These are phyloP conservation scores for Paradoxurus hermaphroditus DNA, from an alignment of 2,113 vertebrate species.

Conservation along the genomic window DNA sequence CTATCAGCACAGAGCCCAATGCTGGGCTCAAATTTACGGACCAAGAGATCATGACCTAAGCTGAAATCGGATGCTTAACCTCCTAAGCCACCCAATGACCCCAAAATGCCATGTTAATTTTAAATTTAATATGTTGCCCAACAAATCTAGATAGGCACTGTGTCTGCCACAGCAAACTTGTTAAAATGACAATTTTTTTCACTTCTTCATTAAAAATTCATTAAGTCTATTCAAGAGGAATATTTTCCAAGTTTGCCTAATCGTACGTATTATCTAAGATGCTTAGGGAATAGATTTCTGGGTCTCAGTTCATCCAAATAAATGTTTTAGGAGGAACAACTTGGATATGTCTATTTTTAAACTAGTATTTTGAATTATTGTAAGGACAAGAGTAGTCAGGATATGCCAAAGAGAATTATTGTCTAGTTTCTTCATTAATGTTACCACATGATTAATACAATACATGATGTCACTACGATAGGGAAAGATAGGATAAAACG, in stretches of 20 bases:
- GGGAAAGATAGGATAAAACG: too few species aligned
- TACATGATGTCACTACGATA: slow-evolving; percentile 40
- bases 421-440: background rate
- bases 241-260: background rate
- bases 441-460: background rate
- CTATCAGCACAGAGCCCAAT: too few species aligned
- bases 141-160: background rate
- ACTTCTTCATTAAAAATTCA: background rate
- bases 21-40: too few species aligned
- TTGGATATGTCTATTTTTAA: background rate
- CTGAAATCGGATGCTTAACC: too few species aligned
- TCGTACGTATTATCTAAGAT: background rate
- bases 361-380: background rate
- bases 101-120: background rate
- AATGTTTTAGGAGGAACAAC: background rate
- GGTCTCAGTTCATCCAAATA: background rate
- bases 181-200: background rate
- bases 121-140: background rate
- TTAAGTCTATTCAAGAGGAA: background rate
- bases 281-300: background rate
- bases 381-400: background rate
- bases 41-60: too few species aligned
- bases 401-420: background rate
- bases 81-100: too few species aligned
- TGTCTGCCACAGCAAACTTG: background rate